Evolutionary conservation across 2,113 vertebrate species (phyloP), one percentile per base, ranked within the genome.

Genomic region (Cavia porcellus): DNA sequence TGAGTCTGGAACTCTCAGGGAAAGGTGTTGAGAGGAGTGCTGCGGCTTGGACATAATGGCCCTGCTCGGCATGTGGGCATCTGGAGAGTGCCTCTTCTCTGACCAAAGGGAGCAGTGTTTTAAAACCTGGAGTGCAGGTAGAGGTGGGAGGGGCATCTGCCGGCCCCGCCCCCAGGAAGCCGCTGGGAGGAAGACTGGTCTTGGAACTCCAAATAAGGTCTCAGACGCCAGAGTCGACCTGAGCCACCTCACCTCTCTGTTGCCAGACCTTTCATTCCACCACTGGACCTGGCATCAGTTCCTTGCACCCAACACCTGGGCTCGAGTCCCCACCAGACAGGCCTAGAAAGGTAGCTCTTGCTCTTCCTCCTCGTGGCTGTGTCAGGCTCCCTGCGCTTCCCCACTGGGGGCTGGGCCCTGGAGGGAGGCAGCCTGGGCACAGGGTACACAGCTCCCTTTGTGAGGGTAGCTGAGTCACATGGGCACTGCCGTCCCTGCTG

Each of bases 381-480:
- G 11, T 45, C 42, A 12, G 87, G 14, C 62, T 92, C 32, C 52
- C 30, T 52, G 80, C 74, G 55, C n/a, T 64, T 42, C 52, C 38
- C 66, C 4, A 62, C 45, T 9, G 45, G 83, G 72, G 80, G n/a
- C 8, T 45, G 62, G 92, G 91, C 38, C 0, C 7, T 7, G 57
- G 64, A 8, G 24, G 20, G 59, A 70, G 80, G 85, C 25, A 5
- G 85, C 59, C 70, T 24, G 5, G 89, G 57, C 89, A 92, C 79
- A 2, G 61, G 89, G 62, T 80, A 98, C 97, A 98, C 97, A 97
- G 97, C 75, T 90, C 42, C 68, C 96, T 97, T 98, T 98, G 98
- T 98, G 89, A 95, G 61, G 88, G 89, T 0, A 10, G 88, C 92
- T 97, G 97, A 98, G 96, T 98, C 98, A 98, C 94, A 96, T 80